phyloP scores from a whole-genome alignment of 2,113 vertebrate species.

The Tympanuchus pallidicinctus region DNA sequence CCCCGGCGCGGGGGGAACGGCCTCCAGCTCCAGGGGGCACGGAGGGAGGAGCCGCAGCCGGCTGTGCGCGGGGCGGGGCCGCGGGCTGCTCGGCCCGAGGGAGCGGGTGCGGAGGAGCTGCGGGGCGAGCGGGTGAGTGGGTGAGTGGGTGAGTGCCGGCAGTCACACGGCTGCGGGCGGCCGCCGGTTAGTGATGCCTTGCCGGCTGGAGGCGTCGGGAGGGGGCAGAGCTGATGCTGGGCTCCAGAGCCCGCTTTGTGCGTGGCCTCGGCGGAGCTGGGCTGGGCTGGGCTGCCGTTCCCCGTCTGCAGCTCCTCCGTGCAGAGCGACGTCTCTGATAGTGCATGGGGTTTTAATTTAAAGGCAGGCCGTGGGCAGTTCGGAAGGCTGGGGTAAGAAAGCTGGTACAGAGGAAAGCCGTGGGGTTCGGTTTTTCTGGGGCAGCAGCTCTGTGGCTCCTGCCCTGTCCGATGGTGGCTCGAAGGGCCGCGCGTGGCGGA shows the following conservation, averaged over 20 bases:
- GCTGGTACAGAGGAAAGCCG: neutral
- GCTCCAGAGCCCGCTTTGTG: too few relatives aligned
- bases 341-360: rapidly evolving
- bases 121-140: too few relatives aligned
- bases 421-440: neutral
- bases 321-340: rapidly evolving
- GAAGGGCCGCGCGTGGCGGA: neutral
- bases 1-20: too few relatives aligned
- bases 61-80: neutral
- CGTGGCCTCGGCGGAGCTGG: neutral
- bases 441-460: neutral
- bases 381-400: neutral
- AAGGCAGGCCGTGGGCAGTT: neutral
- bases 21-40: too few relatives aligned
- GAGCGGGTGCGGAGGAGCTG: too few relatives aligned
- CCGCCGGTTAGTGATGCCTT: rapidly evolving
- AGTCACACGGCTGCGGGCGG: neutral
- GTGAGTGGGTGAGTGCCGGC: too few relatives aligned
- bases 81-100: neutral
- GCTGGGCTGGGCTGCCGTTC: neutral
- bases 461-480: neutral
- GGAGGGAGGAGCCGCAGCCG: too few relatives aligned
- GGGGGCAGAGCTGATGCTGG: neutral
- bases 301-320: neutral
- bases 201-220: neutral